Base-by-base conservation (phyloP, 2,797 vertebrate species). In the Crocidura indochinensis region DNA sequence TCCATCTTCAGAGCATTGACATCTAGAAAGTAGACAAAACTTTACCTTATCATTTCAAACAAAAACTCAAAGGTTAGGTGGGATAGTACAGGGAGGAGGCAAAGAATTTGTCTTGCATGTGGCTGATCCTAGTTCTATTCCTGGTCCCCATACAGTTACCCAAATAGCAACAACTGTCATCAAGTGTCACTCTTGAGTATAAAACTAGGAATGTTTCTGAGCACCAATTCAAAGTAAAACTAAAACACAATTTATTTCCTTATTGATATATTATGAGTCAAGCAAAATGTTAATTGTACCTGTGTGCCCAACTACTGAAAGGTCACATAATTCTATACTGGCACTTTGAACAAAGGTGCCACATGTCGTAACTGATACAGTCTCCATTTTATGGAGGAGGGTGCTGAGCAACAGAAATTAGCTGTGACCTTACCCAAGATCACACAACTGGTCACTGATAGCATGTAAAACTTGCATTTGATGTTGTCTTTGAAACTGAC, bases 201-300 rank as follows among this genome's bases (percentile, higher is more conserved):
- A 20, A 20, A 60, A 7, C 56, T 20, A 19, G 17, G 1, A 60
- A 60, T 22, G 56, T 60, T 60, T 60, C 17, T 60, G 56, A 60
- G 17, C 56, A 60, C 8, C 19, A 17, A 22, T 6, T 15, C 56
- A 22, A 60, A 60, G 69, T 80, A 73, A 86, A 80, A 46, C n/a
- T 24, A 31, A 90, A 78, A 81, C 44, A 87, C 71, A 73, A 17
- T 49, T 46, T 8, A 14, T 84, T n/a, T 51, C 60, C 31, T 67
- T 20, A 27, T 19, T 44, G 38, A 4, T 3, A 24, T 72, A 56
- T 56, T 91, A 47, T 79, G 47, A 95, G 65, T n/a, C 60, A 77
- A 76, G 29, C 47, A 71, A 75, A 90, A 71, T 44, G 12, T 4
- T 38, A 38, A 56, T 31, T 80, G 51, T 76, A 56, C 22, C 29